Base-by-base conservation (phyloP, 2,888 invertebrate genomes). In the Germaria angustata region DNA sequence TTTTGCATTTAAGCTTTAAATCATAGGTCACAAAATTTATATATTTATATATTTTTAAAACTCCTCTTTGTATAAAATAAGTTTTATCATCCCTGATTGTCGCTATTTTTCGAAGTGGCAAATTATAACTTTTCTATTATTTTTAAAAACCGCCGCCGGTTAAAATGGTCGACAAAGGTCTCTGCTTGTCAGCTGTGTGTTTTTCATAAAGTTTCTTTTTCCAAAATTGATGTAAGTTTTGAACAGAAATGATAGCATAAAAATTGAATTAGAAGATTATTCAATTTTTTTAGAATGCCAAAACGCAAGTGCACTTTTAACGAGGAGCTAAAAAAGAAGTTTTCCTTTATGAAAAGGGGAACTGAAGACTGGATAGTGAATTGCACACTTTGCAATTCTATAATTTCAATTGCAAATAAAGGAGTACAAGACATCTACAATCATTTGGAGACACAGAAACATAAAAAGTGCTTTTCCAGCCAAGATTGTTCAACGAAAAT, bases 381-480 rank as follows among this genome's bases (percentile, higher is more conserved):
- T n/a, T n/a, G n/a, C n/a, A n/a, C n/a, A n/a, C 41, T 59, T 20
- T 71, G 46, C 59, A 71, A 59, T 59, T 57, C 49, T 28, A 73
- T 20, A 75, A 61, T 61, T 72, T 75, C 41, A 32, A 73, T 73
- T 73, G 73, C 63, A 55, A 63, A 61, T 51, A 72, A 51, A 61
- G 49, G 72, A 72, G 53, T 53, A 63, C 63, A 63, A 53, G 63
- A 63, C 49, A 61, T 24, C 59, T 51, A 72, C 39, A 61, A 36
- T 53, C 61, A 61, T 72, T 61, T 72, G 51, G 61, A 61, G 36
- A 72, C 44, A 17, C 53, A 53, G 7, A 63, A 73, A 51, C 41
- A 41, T 72, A 41, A 61, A 39, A 61, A 72, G 17, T 11, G 32
- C 9, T 57, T 53, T 69, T 22, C 24, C 49, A 57, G 36, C 51